A percentile compares a stretch with the other conserved stretches of the same genome.
phyloP scores from a whole-genome alignment of 2,888 invertebrate genomes.

The Morpho deidamia region DNA sequence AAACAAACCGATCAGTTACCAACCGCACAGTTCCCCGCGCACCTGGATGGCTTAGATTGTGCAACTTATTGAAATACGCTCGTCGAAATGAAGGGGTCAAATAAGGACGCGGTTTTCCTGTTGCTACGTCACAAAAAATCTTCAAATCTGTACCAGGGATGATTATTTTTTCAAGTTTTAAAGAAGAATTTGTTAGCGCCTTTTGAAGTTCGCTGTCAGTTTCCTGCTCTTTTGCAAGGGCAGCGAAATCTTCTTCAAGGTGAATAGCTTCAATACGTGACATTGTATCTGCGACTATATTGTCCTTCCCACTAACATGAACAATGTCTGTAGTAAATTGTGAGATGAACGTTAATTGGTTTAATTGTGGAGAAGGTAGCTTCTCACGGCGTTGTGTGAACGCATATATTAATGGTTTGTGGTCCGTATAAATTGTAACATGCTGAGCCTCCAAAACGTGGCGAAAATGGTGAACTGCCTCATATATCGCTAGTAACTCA shows the following conservation, averaged over 20 bases:
- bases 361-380: conserved; percentile 5
- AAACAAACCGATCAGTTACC: conserved; percentile 30
- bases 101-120: conserved; percentile 20
- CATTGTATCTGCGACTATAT: conserved; percentile 36
- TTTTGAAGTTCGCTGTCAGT: conserved; percentile 13
- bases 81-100: conserved; percentile 21
- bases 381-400: conserved; percentile 13
- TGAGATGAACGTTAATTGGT: conserved; percentile 36
- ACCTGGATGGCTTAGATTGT: conserved; percentile 25
- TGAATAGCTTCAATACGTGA: conserved; percentile 27
- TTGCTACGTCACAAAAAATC: conserved; percentile 23
- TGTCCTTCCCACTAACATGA: conserved; percentile 33
- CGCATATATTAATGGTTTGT: conserved; percentile 17
- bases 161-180: neutral
- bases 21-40: conserved; percentile 23
- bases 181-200: neutral
- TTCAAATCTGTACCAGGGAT: neutral
- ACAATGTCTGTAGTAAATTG: conserved; percentile 40
- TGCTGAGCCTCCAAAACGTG: conserved; percentile 15
- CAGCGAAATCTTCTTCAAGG: too few relatives aligned
- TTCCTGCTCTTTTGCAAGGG: too few relatives aligned
- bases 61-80: conserved; percentile 18
- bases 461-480: conserved; percentile 11
- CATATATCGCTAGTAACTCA: conserved; percentile 14
- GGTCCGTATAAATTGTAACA: conserved; percentile 17